Percentiles rank a stretch among this genome's conserved stretches.
Conservation (phyloP, 2,888 invertebrate species). For the Tenthredo amoena region DNA sequence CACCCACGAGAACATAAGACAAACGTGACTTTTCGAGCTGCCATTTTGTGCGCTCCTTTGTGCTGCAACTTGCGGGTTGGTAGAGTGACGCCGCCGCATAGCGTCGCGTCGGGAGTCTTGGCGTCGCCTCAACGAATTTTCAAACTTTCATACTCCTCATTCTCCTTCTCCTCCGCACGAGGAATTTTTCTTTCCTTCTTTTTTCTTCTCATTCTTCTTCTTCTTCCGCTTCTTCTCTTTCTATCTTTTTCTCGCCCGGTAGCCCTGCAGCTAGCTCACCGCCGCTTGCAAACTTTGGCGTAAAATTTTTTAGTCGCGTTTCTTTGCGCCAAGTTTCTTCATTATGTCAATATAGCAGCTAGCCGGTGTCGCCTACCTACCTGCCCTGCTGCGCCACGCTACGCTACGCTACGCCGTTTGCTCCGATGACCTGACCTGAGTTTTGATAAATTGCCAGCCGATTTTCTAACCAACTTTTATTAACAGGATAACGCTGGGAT, state of each 20-base stretch:
- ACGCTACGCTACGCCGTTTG: neutral
- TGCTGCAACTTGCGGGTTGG: conserved; percentile 41
- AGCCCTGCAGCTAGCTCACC: neutral
- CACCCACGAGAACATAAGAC: conserved; percentile 70
- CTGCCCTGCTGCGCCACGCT: neutral
- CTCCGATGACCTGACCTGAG: conserved; percentile 49
- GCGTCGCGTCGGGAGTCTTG: conserved; percentile 61
- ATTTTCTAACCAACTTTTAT: conserved; percentile 47
- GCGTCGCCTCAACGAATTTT: conserved; percentile 67
- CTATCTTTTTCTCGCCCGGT: neutral
- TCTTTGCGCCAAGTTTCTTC: conserved; percentile 64
- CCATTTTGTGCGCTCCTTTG: conserved; percentile 69
- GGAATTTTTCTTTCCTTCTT: neutral
- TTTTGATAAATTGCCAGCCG: conserved; percentile 54
- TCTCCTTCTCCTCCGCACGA: neutral
- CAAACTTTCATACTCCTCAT: conserved; percentile 33
- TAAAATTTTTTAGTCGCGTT: conserved; percentile 57
- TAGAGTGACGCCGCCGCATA: conserved; percentile 53
- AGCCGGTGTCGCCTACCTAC: conserved; percentile 58
- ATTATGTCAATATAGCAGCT: conserved; percentile 65
- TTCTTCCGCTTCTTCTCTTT: neutral
- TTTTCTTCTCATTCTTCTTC: neutral
- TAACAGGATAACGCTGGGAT: neutral
- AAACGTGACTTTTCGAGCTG: conserved; percentile 72
- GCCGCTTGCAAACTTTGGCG: conserved; percentile 1